A percentile compares a stretch with the other conserved stretches of the same genome.
Evolutionary conservation across 2,113 vertebrate genomes (phyloP).

Genomic region (Lampris megalopsis): DNA sequence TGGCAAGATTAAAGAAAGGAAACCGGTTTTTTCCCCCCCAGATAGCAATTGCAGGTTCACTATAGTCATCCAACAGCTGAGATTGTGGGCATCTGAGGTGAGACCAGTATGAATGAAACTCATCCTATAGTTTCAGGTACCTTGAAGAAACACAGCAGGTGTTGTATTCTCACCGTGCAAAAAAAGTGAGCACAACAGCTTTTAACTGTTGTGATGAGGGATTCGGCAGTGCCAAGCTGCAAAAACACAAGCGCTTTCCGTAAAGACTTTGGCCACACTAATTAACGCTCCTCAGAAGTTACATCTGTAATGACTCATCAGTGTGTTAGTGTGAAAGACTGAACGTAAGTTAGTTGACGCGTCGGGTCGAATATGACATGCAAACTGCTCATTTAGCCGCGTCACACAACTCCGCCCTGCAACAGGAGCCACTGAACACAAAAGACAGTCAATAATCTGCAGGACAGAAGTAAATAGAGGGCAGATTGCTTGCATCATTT

Average conservation of each 20-base stretch:
- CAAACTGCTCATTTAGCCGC: slow-evolving; percentile 22
- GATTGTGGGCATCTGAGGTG: slow-evolving; percentile 17
- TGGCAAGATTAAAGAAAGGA: not conserved
- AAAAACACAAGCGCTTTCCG: not conserved
- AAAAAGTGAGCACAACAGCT: slow-evolving; percentile 39
- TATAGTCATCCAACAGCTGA: slow-evolving; percentile 15
- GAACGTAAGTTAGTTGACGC: slow-evolving; percentile 21
- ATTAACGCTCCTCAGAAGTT: not conserved
- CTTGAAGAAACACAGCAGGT: slow-evolving; percentile 46
- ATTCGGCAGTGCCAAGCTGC: not conserved
- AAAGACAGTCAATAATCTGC: not conserved
- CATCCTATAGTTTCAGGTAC: slow-evolving; percentile 26
- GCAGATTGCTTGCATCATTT: slow-evolving; percentile 13
- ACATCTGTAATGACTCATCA: not conserved
- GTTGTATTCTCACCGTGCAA: slow-evolving; percentile 22
- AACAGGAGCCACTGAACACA: slow-evolving; percentile 14
- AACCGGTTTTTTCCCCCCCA: not conserved
- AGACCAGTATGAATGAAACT: slow-evolving; percentile 32
- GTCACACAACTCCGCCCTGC: not conserved
- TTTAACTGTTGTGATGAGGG: slow-evolving; percentile 6
- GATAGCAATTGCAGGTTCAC: slow-evolving; percentile 13
- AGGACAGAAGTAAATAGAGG: slow-evolving; percentile 11
- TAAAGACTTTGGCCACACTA: not conserved
- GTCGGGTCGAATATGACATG: slow-evolving; percentile 12
- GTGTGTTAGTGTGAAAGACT: not conserved